Evolutionary conservation across 1,140 invertebrate genomes (phyloP).

Genomic region (Atta colombica): DNA sequence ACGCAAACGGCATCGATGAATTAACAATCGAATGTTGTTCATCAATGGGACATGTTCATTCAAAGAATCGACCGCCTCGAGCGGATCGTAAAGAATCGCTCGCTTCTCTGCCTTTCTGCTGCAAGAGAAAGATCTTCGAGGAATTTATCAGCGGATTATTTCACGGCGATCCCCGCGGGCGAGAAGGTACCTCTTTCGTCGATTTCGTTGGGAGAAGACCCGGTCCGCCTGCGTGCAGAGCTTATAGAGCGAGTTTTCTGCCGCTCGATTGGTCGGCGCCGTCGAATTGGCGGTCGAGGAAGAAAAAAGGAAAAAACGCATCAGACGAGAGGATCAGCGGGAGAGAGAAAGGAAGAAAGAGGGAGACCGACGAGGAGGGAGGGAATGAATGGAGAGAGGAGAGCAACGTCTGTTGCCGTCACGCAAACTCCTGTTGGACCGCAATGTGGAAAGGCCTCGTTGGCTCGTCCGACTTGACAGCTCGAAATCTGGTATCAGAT

Average conservation of each 20-base stretch:
- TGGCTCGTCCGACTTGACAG: conserved; percentile 74
- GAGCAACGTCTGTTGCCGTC: conserved; percentile 53
- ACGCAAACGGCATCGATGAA: conserved; percentile 18
- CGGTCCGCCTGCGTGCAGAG: conserved; percentile 62
- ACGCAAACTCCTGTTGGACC: conserved; percentile 61
- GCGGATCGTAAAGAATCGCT: conserved; percentile 44
- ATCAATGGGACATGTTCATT: conserved; percentile 60
- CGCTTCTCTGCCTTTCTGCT: neutral
- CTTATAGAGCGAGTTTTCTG: conserved; percentile 70
- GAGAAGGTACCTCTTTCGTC: conserved; percentile 58
- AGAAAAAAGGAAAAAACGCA: conserved; percentile 35
- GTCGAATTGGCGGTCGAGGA: conserved; percentile 73
- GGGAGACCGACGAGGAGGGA: conserved; percentile 57
- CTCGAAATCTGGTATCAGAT: conserved; percentile 72
- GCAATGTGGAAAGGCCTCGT: conserved; percentile 64
- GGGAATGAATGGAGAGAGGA: conserved; percentile 50
- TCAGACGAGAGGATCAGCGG: conserved; percentile 12
- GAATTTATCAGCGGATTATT: conserved; percentile 53
- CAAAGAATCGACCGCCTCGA: conserved; percentile 37
- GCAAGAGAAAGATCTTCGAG: conserved; percentile 16
- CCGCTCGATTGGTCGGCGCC: conserved; percentile 64
- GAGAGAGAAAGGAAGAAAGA: conserved; percentile 44
- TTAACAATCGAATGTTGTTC: conserved; percentile 10
- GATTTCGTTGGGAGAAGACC: conserved; percentile 63
- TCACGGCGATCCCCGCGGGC: conserved; percentile 36